Evolutionary conservation across 2,113 vertebrate species (phyloP).

Genomic region (Xiphophorus couchianus): DNA sequence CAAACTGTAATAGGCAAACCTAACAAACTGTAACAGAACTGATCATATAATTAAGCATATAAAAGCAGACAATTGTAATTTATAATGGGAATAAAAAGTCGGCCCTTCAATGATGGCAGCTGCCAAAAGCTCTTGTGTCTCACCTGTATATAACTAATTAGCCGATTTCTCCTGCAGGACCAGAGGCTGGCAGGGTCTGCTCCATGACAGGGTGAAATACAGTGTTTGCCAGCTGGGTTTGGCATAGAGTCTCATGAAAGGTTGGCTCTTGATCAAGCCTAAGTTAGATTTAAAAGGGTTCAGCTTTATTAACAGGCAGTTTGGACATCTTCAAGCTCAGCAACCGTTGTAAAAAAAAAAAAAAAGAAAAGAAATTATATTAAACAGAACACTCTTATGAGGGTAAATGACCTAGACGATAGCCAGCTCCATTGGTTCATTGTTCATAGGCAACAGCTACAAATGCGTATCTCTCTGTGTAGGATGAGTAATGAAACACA

Average conservation of each 20-base stretch:
- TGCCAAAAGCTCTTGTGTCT: constrained; percentile 30
- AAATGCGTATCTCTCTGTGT: constrained; percentile 4
- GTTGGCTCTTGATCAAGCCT: constrained; percentile 23
- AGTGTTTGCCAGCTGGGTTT: constrained; percentile 43
- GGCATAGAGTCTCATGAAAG: constrained; percentile 35
- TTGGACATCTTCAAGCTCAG: constrained; percentile 26
- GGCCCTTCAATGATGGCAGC: constrained; percentile 15
- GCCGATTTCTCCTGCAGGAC: constrained; percentile 46
- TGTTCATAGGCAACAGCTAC: constrained; percentile 34
- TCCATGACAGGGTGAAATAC: constrained; percentile 49
- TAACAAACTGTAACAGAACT: too few relatives aligned
- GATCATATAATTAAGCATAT: too few relatives aligned
- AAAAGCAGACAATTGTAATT: neutral
- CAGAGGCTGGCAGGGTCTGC: constrained; percentile 32
- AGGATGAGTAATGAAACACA: constrained; percentile 42
- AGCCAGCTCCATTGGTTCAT: constrained; percentile 27
- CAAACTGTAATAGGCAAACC: too few relatives aligned
- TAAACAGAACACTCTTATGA: neutral
- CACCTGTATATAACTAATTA: constrained; percentile 49
- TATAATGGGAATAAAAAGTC: neutral
- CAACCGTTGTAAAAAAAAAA: neutral
- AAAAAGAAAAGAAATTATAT: too few relatives aligned
- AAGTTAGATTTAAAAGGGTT: constrained; percentile 27
- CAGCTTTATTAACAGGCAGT: constrained; percentile 13
- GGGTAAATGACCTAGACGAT: constrained; percentile 18